Base-by-base conservation (phyloP, 2,797 vertebrate genomes). In the Pipistrellus pygmaeus region DNA sequence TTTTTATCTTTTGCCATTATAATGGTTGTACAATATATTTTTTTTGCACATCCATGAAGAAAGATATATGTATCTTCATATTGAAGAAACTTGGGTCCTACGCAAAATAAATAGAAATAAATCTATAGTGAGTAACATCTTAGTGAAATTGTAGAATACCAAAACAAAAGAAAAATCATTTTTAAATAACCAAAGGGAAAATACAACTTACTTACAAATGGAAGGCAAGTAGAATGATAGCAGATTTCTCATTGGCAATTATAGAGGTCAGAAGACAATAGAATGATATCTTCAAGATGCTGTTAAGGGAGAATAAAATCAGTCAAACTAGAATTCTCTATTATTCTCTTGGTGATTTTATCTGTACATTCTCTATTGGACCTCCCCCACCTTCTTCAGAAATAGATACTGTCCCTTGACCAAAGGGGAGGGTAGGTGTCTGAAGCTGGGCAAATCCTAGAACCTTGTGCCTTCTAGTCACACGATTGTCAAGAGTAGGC, bases 31-130 rank as follows among this genome's bases (percentile, higher is more conserved):
- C 41, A 88, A n/a, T 66, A 85, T 86, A 38, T 86, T 27, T 66
- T n/a, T 53, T 72, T 68, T 68, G 27, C 11, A 69, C 3, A 73
- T 94, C 93, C 80, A 86, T 87, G 93, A 75, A 92, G 96, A 91
- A 95, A 91, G 77, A 71, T 23, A 76, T 38, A 9, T 55, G 32
- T 55, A 38, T 94, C 96, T 96, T 97, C 97, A 88, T n/a, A 72
- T 10, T 85, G 96, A 96, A 90, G 91, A 93, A 94, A 89, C 55
- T 92, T 88, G 94, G 90, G 46, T 95, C 94, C 97, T 97, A 72
- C 89, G 48, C 27, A 90, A 83, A 95, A 93, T 41, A 93, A 90
- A 91, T 60, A 94, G 66, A 96, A 69, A 92, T 25, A 85, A 93
- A 51, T 38, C 27, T 27, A 14, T 51, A 48, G 18, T 96, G 90